Evolutionary conservation across 2,888 invertebrate genomes (phyloP).

Genomic region (Leucozona laternaria): DNA sequence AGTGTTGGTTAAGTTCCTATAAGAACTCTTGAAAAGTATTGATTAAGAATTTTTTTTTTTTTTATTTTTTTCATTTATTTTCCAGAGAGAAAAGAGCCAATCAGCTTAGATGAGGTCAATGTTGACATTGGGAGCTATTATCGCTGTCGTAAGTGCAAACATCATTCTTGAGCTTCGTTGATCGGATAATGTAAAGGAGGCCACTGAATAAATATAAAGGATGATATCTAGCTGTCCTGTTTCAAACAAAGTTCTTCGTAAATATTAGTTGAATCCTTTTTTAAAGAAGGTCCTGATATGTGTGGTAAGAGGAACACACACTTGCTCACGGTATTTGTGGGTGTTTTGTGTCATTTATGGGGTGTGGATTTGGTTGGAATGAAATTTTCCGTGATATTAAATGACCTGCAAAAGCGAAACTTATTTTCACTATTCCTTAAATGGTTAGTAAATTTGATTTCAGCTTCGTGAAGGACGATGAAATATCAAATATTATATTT

Average conservation of each 20-base stretch:
- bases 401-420: background rate
- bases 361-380: background rate
- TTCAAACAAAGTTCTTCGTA: constrained; percentile 52
- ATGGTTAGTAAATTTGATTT: background rate
- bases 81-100: constrained; percentile 39
- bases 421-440: background rate
- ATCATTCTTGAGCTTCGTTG: constrained; percentile 56
- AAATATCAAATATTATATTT: too few relatives aligned
- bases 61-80: background rate
- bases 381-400: background rate
- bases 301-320: background rate
- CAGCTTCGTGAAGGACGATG: background rate
- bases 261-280: constrained; percentile 63
- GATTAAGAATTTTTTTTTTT: constrained; percentile 54
- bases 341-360: constrained; percentile 6
- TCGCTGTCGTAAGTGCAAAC: constrained; percentile 49
- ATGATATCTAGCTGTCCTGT: constrained; percentile 9
- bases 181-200: constrained; percentile 69
- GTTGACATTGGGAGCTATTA: constrained; percentile 60
- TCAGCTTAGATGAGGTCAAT: constrained; percentile 74
- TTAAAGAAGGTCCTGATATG: constrained; percentile 37
- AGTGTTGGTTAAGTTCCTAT: background rate
- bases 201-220: constrained; percentile 67
- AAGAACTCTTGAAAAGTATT: constrained; percentile 61
- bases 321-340: background rate